Evolutionary conservation across 1,140 invertebrate genomes (phyloP), one percentile per base, ranked within the genome.

Genomic region (Papilio dardanus): DNA sequence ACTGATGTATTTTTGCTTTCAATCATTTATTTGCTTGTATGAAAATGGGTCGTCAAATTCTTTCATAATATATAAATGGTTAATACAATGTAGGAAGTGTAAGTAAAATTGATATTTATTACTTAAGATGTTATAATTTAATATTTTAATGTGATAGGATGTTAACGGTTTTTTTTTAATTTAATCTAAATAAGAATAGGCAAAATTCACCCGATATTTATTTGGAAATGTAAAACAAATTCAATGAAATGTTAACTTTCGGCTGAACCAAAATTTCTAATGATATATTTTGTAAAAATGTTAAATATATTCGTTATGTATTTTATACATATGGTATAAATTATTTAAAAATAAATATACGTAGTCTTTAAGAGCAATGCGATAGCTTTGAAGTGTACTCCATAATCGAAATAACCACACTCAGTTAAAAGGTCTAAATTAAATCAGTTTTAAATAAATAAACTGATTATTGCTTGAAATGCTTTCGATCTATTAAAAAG

Each of bases 61-160:
- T 62, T 62, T 62, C 54, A 62, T 4, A 28, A 50, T 50, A 62
- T 28, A 28, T 2, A 28, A 28, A 62, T 62, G 24, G 54, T 62
- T 62, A 62, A 62, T 62, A 62, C 54, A 62, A 14, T 28, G 12
- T 62, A 62, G 21, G 21, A 62, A 28, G 10, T 62, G 54, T 54
- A 24, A 62, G 54, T 62, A 62, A 62, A 14, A 14, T 28, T 58
- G 21, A 28, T 62, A 28, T 58, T 28, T 62, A 33, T 24, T 65
- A 24, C 7, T 31, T 46, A 46, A n/a, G 14, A 10, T 2, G 2
- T 6, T 35, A 8, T 35, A 6, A 35, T 42, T n/a, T n/a, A 42
- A 42, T 14, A n/a, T 37, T 37, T 37, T 37, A 37, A 37, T 37
- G 3, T 4, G 5, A 37, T 37, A 37, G n/a, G n/a, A n/a, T n/a